Conservation (phyloP, 2,113 vertebrate species). For the Chiloscyllium plagiosum region DNA sequence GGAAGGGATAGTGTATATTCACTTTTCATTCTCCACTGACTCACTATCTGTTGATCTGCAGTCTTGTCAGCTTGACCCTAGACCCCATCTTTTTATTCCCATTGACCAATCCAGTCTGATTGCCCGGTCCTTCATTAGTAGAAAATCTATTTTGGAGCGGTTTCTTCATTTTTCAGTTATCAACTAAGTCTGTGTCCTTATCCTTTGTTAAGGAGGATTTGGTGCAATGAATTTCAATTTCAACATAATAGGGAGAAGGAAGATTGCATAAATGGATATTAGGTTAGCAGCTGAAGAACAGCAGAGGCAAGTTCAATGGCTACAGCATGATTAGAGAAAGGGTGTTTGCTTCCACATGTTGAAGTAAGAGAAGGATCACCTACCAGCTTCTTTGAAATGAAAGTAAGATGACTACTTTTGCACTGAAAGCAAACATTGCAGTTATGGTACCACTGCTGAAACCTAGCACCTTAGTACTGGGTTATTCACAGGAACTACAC, state of each 20-base stretch:
- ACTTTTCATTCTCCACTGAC: too few species aligned
- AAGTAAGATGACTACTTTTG: not conserved
- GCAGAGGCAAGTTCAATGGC: not conserved
- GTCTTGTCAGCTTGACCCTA: too few species aligned
- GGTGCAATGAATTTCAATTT: not conserved
- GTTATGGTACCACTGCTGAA: not conserved
- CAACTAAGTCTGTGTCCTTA: too few species aligned
- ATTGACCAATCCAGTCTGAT: too few species aligned
- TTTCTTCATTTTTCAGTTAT: too few species aligned
- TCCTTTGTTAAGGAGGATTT: not conserved
- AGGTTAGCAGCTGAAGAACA: not conserved
- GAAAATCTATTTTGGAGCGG: too few species aligned
- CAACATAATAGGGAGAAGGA: not conserved
- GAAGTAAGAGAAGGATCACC: not conserved
- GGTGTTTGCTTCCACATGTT: not conserved
- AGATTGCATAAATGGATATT: not conserved
- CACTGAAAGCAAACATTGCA: not conserved
- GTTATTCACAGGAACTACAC: not conserved
- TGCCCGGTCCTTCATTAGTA: too few species aligned
- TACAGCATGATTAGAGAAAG: not conserved
- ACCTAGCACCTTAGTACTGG: not conserved
- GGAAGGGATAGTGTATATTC: not conserved
- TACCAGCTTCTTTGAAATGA: not conserved
- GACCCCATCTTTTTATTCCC: too few species aligned
- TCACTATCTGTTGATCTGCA: too few species aligned